Percentiles rank a stretch among this genome's conserved stretches.
phyloP scores from a whole-genome alignment of 2,797 vertebrate species.

The Labeo calbasu region DNA sequence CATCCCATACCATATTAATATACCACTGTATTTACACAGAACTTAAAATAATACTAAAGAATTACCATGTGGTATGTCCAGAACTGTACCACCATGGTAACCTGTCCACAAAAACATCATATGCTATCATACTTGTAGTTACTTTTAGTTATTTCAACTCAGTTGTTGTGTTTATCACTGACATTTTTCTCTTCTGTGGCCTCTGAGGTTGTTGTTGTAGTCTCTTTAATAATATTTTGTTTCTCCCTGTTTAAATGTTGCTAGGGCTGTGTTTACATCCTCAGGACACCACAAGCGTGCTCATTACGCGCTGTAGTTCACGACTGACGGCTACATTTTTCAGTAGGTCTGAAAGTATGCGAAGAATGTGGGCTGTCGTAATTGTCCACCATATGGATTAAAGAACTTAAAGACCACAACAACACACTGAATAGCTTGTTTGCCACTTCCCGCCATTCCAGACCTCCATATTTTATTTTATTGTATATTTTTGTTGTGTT shows the following conservation, averaged over 20 bases:
- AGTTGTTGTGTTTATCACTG: background rate
- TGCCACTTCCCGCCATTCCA: background rate
- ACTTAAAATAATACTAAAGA: background rate
- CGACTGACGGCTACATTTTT: slow-evolving; percentile 46
- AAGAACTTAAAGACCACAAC: slow-evolving; percentile 72
- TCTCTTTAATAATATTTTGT: slow-evolving; percentile 9
- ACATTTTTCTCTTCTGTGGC: background rate
- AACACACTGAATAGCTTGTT: slow-evolving; percentile 44
- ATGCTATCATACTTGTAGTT: background rate
- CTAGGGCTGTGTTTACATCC: slow-evolving; percentile 29
- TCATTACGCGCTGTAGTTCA: background rate
- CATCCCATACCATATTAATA: background rate
- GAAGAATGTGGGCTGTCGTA: slow-evolving; percentile 63
- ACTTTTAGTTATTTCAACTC: background rate
- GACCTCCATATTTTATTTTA: too few relatives aligned
- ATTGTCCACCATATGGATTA: slow-evolving; percentile 70
- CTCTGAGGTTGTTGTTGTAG: background rate
- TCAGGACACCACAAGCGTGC: slow-evolving; percentile 3
- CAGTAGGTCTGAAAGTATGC: slow-evolving; percentile 54
- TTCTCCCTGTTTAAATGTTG: slow-evolving; percentile 37
- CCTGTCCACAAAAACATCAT: background rate
- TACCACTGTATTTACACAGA: background rate
- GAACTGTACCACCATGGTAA: background rate
- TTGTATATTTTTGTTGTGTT: background rate
- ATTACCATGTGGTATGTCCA: background rate